A percentile compares a stretch with the other conserved stretches of the same genome.
These are phyloP conservation scores for Corythoichthys haematopterus DNA, from an alignment of 2,113 vertebrate genomes.

Conservation along the genomic window DNA sequence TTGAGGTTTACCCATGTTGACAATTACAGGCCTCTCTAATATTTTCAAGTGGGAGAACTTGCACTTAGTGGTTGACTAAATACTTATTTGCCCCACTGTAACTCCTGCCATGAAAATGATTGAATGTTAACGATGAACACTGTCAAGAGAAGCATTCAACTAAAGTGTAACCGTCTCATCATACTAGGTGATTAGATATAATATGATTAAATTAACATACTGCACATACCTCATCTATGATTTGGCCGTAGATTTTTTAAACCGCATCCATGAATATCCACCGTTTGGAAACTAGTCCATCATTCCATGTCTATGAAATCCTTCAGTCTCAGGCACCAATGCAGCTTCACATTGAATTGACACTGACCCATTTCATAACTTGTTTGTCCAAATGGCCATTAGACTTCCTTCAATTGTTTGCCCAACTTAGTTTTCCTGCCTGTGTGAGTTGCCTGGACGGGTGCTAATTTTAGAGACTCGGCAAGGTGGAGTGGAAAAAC, in stretches of 20 bases:
- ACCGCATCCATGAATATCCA: slow-evolving; percentile 6
- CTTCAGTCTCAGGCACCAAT: slow-evolving; percentile 25
- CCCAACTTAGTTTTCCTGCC: slow-evolving; percentile 93
- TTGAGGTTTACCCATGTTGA: no score
- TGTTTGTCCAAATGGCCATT: slow-evolving; percentile 84
- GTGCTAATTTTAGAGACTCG: slow-evolving; percentile 83
- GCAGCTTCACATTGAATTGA: slow-evolving; percentile 15
- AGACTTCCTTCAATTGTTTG: slow-evolving; percentile 96
- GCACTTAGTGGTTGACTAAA: no score
- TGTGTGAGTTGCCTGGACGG: slow-evolving; percentile 73
- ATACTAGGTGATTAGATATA: not conserved
- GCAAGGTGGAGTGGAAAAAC: slow-evolving; percentile 71
- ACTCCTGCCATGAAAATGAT: no score
- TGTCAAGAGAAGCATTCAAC: no score
- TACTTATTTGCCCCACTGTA: no score
- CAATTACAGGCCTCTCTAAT: no score
- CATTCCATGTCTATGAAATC: slow-evolving; percentile 1
- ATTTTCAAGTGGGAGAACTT: no score
- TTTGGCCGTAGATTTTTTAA: not conserved
- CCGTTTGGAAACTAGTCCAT: slow-evolving; percentile 4
- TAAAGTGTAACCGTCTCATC: no score
- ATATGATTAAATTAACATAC: not conserved
- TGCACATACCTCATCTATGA: not conserved
- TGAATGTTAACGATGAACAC: no score
- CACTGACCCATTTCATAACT: slow-evolving; percentile 71